A percentile compares a stretch with the other conserved stretches of the same genome.
Conservation (phyloP, 2,113 vertebrate genomes). For the Dascyllus trimaculatus region DNA sequence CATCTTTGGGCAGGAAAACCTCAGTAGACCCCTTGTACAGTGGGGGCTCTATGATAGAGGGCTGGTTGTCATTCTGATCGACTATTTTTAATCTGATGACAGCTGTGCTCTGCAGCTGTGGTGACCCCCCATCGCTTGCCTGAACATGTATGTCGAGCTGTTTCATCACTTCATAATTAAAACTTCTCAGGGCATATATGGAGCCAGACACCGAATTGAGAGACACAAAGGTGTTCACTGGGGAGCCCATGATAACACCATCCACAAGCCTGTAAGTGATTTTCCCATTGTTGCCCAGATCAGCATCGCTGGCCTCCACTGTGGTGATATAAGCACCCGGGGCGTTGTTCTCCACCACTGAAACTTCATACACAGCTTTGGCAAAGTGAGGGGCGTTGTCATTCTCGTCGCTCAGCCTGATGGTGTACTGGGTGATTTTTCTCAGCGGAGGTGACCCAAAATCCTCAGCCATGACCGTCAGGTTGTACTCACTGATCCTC, state of each 20-base stretch:
- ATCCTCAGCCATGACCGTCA: slow-evolving; percentile 95
- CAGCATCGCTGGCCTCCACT: slow-evolving; percentile 88
- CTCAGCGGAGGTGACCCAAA: slow-evolving; percentile 90
- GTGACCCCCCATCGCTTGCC: slow-evolving; percentile 92
- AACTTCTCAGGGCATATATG: slow-evolving; percentile 93
- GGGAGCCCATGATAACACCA: slow-evolving; percentile 86
- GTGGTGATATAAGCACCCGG: slow-evolving; percentile 92
- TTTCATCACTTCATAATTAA: slow-evolving; percentile 93
- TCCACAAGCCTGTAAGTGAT: slow-evolving; percentile 91
- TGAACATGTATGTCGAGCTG: slow-evolving; percentile 91
- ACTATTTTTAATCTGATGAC: slow-evolving; percentile 91
- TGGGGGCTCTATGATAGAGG: slow-evolving; percentile 87
- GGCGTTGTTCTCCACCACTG: slow-evolving; percentile 90
- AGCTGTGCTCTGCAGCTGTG: slow-evolving; percentile 92
- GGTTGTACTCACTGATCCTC: slow-evolving; percentile 92
- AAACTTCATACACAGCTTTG: slow-evolving; percentile 89
- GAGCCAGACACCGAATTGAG: slow-evolving; percentile 92
- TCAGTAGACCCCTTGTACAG: slow-evolving; percentile 92
- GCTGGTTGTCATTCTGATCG: slow-evolving; percentile 96
- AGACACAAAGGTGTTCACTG: slow-evolving; percentile 92
- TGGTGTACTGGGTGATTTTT: slow-evolving; percentile 88
- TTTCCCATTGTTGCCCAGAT: slow-evolving; percentile 91
- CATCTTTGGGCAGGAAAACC: slow-evolving; percentile 90
- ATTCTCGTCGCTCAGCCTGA: slow-evolving; percentile 92
- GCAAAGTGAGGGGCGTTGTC: slow-evolving; percentile 92